phyloP scores from a whole-genome alignment of 2,113 vertebrate species.

The Malurus cyaneus region DNA sequence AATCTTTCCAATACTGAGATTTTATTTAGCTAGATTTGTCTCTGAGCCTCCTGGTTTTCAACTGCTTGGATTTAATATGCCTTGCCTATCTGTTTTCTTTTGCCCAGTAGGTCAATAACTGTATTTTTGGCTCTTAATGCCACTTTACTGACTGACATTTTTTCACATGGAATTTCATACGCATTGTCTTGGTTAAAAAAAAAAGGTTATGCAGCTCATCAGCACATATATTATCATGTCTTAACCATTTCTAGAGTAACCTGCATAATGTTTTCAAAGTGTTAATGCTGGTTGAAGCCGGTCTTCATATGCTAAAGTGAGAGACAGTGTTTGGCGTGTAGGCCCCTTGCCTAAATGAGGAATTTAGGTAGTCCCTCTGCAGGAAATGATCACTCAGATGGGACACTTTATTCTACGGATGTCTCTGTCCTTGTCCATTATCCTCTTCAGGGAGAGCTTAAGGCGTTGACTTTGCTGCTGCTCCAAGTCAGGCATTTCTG shows the following conservation, averaged over 20 bases:
- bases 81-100: not conserved
- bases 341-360: not conserved
- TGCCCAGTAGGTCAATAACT: not conserved
- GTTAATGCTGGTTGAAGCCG: not conserved
- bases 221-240: rapidly evolving
- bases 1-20: not conserved
- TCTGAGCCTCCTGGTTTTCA: not conserved
- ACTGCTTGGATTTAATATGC: not conserved
- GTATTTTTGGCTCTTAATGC: not conserved
- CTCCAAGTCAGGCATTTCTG: not conserved
- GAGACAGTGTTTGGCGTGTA: not conserved
- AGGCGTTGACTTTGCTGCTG: not conserved
- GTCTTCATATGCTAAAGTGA: not conserved
- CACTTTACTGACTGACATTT: not conserved
- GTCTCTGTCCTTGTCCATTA: not conserved
- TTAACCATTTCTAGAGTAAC: not conserved
- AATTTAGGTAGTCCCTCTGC: not conserved
- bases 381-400: not conserved
- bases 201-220: not conserved
- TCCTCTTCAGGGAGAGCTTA: not conserved
- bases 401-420: not conserved
- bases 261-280: not conserved
- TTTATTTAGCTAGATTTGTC: not conserved
- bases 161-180: not conserved
- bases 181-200: not conserved